Evolutionary conservation across 2,113 vertebrate species (phyloP).

Genomic region (Clarias magur): DNA sequence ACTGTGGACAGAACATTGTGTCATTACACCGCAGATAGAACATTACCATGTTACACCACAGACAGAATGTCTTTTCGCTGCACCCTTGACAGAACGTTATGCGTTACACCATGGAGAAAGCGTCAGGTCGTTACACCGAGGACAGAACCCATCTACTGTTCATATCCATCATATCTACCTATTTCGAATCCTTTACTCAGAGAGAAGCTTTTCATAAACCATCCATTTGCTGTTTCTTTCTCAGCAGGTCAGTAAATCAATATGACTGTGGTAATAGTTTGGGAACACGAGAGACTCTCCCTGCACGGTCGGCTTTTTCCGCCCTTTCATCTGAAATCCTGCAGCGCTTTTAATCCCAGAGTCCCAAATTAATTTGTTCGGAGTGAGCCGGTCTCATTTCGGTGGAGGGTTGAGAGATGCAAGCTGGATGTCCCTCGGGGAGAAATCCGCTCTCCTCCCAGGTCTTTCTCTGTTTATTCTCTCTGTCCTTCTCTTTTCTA

Average conservation of each 20-base stretch:
- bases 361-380: constrained; percentile 49
- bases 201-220: constrained; percentile 4
- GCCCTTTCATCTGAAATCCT: constrained; percentile 27
- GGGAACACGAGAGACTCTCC: constrained; percentile 23
- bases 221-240: constrained; percentile 21
- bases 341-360: constrained; percentile 44
- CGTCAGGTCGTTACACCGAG: background rate
- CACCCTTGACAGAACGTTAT: background rate
- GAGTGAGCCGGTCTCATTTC: constrained; percentile 35
- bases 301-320: constrained; percentile 4
- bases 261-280: constrained; percentile 42
- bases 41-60: background rate
- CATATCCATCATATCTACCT: background rate
- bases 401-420: constrained; percentile 39
- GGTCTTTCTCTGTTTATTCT: background rate
- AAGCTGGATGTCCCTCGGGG: constrained; percentile 16
- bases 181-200: background rate
- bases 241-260: constrained; percentile 38
- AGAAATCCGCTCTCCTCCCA: background rate
- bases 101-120: background rate
- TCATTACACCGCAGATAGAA: too few species aligned
- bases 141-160: background rate
- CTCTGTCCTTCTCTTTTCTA: background rate
- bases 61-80: background rate
- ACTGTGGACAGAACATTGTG: background rate